Base-by-base conservation (phyloP, 2,888 invertebrate genomes). In the Molanna angustata region DNA sequence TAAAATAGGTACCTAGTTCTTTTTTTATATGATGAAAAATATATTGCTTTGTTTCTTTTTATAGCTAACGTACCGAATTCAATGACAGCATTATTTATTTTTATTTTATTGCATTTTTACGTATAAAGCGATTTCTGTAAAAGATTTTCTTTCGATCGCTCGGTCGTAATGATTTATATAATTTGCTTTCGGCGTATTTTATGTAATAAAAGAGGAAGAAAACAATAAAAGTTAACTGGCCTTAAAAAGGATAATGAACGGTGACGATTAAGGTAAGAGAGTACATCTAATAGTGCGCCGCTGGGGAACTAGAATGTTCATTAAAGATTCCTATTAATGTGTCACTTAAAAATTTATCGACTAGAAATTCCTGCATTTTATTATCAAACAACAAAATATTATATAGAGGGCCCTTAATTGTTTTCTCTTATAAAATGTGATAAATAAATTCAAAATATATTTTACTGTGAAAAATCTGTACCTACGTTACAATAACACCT, bases 41-140 rank as follows among this genome's bases (percentile, higher is more conserved):
- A n/a, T n/a, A n/a, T n/a, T n/a, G n/a, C n/a, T n/a, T n/a, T n/a
- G n/a, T n/a, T n/a, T n/a, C n/a, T n/a, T n/a, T n/a, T n/a, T 27
- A 27, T 21, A 18, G 17, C 17, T 39, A 6, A 17, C 17, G 41
- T 41, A 20, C 21, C 6, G 19, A 21, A 17, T 41, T 4, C 27
- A 27, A 11, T 4, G 27, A 27, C 27, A 4, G 27, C 27, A 27
- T 27, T 27, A 11, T 11, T 27, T 27, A 27, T 27, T 27, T 11
- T 27, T 27, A 22, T 22, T 43, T 43, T 43, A 43, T 27, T 22
- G 27, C 43, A 22, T 21, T 43, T 43, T 43, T 43, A 43, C 27
- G 43, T 43, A 22, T 43, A 17, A 17, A 27, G 27, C 43, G 27
- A 22, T 43, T 43, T 27, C 17, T 13, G 27, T 21, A 20, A 43